These are phyloP conservation scores for Ianthella basta DNA, from an alignment of 37 sponge, comb jelly and placozoan genomes.

Conservation along the genomic window DNA sequence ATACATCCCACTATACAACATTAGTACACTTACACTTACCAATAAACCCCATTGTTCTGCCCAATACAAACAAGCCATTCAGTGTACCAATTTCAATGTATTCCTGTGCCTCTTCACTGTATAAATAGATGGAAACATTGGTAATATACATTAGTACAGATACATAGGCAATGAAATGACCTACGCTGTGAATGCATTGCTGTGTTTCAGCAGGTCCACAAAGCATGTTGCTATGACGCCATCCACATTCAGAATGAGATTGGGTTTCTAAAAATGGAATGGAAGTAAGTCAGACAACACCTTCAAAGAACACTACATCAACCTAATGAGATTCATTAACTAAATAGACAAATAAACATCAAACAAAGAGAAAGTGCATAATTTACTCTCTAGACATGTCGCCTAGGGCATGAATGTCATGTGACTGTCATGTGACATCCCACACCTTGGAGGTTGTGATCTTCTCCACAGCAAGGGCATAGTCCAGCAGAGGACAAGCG, in stretches of 20 bases:
- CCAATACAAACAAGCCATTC: slow-evolving; percentile 96
- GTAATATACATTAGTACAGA: too few species aligned
- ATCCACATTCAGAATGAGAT: slow-evolving; percentile 98
- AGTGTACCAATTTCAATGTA: slow-evolving; percentile 89
- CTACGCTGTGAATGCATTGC: slow-evolving; percentile 86
- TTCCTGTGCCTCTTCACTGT: slow-evolving; percentile 89
- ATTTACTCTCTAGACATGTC: too few species aligned
- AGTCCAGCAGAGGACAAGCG: slow-evolving; percentile 87
- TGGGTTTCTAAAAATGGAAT: slow-evolving; percentile 79
- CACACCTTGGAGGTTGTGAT: slow-evolving; percentile 92
- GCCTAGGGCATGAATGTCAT: neutral
- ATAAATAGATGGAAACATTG: neutral
- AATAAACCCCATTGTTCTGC: slow-evolving; percentile 93
- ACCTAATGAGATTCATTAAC: too few species aligned
- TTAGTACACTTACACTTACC: slow-evolving; percentile 52
- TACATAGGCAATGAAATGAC: neutral
- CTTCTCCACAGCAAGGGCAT: slow-evolving; percentile 96
- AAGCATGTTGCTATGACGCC: slow-evolving; percentile 91
- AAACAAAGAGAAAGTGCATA: too few species aligned
- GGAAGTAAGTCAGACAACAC: neutral
- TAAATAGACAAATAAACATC: too few species aligned
- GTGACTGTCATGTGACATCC: neutral
- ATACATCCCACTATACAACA: neutral
- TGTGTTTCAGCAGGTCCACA: slow-evolving; percentile 91
- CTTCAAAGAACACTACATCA: neutral